Conservation (phyloP, 2,113 vertebrate genomes). For the Varanus komodoensis region DNA sequence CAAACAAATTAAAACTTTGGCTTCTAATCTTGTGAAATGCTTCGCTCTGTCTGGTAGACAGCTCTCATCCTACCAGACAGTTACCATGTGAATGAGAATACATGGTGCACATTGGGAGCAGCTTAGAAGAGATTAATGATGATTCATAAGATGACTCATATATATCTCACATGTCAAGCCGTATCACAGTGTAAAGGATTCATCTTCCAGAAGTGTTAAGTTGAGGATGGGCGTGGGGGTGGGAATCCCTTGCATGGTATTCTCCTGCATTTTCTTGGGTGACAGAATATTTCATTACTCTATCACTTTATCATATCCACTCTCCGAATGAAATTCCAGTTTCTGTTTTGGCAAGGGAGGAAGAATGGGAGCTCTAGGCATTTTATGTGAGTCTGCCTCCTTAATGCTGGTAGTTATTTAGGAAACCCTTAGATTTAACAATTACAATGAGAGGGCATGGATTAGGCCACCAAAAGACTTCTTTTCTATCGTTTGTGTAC, state of each 20-base stretch:
- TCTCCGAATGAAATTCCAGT: neutral
- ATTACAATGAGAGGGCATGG: neutral
- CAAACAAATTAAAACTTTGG: slow-evolving; percentile 7
- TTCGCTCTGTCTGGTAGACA: neutral
- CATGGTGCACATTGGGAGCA: neutral
- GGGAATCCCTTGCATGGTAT: neutral
- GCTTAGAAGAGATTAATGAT: neutral
- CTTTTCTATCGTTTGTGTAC: neutral
- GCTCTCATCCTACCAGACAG: neutral
- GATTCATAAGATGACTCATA: neutral
- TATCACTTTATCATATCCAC: neutral
- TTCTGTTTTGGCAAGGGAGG: neutral
- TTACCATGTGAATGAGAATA: slow-evolving; percentile 11
- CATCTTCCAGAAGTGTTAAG: neutral
- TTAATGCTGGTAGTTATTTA: neutral
- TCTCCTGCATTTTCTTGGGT: neutral
- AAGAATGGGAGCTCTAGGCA: too few species aligned
- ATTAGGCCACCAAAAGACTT: neutral
- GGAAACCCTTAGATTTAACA: neutral
- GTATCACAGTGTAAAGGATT: neutral
- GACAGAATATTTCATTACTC: neutral
- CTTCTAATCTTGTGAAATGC: neutral
- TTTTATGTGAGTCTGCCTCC: neutral
- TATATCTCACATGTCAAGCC: neutral
- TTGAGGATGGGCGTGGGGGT: neutral